phyloP scores from a whole-genome alignment of 2,888 invertebrate species.

The Mythimna albipuncta region DNA sequence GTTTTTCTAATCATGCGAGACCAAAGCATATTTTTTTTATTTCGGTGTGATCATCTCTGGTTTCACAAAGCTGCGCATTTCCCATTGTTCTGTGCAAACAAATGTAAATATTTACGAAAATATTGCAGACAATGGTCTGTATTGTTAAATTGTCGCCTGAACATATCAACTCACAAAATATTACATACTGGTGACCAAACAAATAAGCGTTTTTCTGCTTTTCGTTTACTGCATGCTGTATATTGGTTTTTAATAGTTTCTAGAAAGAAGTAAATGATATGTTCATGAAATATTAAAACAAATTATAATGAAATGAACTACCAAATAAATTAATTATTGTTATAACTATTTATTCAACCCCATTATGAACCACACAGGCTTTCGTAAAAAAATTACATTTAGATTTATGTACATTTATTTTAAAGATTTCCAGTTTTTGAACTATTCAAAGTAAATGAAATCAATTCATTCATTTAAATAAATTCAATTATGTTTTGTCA shows the following conservation, averaged over 20 bases:
- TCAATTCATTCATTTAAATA: neutral
- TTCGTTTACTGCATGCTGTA: neutral
- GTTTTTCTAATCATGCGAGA: constrained; percentile 29
- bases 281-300: neutral
- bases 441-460: no score
- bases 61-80: constrained; percentile 49
- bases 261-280: neutral
- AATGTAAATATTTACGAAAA: constrained; percentile 62
- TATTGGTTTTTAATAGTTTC: no score
- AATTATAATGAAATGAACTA: neutral
- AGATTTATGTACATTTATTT: neutral
- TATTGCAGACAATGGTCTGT: constrained; percentile 40
- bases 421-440: neutral
- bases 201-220: neutral
- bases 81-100: constrained; percentile 53
- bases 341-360: neutral
- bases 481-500: constrained; percentile 23
- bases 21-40: constrained; percentile 5
- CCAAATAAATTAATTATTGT: neutral
- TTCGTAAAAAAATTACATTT: no score
- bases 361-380: neutral
- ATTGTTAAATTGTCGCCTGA: constrained; percentile 5
- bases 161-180: neutral
- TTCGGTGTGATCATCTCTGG: constrained; percentile 14
- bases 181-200: neutral